phyloP scores from a whole-genome alignment of 1,140 invertebrate species.

The Xylocopa sonorina region DNA sequence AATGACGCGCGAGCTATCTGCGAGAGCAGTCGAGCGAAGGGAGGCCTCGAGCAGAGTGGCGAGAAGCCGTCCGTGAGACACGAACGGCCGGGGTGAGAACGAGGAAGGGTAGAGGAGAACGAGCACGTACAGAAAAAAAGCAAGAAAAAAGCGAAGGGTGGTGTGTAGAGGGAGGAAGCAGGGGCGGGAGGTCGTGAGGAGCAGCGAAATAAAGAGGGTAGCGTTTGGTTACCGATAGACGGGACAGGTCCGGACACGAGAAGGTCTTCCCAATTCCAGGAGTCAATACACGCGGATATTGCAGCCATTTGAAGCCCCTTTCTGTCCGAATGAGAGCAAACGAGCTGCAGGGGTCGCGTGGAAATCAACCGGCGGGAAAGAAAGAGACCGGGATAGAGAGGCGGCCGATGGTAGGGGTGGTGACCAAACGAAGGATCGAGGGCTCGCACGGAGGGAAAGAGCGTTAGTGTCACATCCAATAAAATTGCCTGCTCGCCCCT shows the following conservation, averaged over 20 bases:
- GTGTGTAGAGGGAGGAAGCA: not conserved
- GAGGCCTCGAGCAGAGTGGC: not conserved
- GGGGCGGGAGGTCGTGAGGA: not conserved
- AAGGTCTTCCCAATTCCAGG: constrained; percentile 74
- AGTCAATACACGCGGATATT: constrained; percentile 79
- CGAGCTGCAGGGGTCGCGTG: constrained; percentile 25
- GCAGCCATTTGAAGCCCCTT: constrained; percentile 76
- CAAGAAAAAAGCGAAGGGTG: no score
- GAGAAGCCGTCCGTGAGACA: constrained; percentile 28
- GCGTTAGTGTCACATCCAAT: constrained; percentile 73
- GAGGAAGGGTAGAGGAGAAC: not conserved
- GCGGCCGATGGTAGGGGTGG: not conserved
- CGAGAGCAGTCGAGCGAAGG: constrained; percentile 7
- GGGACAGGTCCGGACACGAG: constrained; percentile 64
- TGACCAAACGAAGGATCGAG: constrained; percentile 54
- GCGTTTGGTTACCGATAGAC: constrained; percentile 52
- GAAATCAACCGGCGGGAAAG: not conserved
- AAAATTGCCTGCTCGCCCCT: constrained; percentile 70
- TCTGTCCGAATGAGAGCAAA: constrained; percentile 55
- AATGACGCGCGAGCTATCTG: constrained; percentile 54
- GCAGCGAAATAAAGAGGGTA: constrained; percentile 36
- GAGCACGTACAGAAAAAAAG: not conserved
- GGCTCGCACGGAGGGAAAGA: constrained; percentile 55
- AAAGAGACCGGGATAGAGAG: constrained; percentile 1
- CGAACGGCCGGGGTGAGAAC: not conserved